Conservation (phyloP, 2,888 invertebrate genomes). For the Apoderus coryli region DNA sequence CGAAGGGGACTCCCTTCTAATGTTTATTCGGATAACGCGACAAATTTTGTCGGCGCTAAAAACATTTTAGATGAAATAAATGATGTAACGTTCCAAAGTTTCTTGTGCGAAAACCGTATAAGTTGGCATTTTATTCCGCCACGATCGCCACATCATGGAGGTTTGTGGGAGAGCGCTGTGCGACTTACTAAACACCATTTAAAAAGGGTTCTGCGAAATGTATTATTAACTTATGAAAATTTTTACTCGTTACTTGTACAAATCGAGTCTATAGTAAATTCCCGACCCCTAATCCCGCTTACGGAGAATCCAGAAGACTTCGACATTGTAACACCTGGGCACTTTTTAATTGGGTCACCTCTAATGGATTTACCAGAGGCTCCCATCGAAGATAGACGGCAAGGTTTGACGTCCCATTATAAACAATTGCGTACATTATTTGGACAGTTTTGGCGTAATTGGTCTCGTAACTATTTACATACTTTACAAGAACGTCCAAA, state of each 20-base stretch:
- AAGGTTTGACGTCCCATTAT: no score
- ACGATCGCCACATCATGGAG: conserved; percentile 5
- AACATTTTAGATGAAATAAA: no score
- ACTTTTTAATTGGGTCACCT: conserved; percentile 3
- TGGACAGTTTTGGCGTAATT: conserved; percentile 1
- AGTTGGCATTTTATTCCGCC: conserved; percentile 5
- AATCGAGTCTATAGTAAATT: conserved; percentile 3
- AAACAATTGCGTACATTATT: no score
- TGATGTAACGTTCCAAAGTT: conserved; percentile 3
- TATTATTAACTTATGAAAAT: conserved; percentile 5
- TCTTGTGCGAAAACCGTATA: conserved; percentile 7
- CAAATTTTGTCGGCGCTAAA: no score
- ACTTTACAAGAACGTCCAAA: conserved; percentile 1
- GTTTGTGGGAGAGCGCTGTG: conserved; percentile 4
- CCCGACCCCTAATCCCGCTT: conserved; percentile 1
- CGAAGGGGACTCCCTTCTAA: no score
- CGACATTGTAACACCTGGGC: no score
- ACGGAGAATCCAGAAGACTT: conserved; percentile 1
- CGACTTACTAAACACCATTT: conserved; percentile 1
- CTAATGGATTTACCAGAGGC: conserved; percentile 3
- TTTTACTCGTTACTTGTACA: conserved; percentile 4
- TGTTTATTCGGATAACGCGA: no score
- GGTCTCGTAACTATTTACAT: conserved; percentile 1
- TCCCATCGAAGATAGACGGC: not conserved
- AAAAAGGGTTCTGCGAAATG: not conserved